Percentiles rank a stretch among this genome's conserved stretches.
Evolutionary conservation across 2,888 invertebrate species (phyloP).

Genomic region (Acrobasis consociella): DNA sequence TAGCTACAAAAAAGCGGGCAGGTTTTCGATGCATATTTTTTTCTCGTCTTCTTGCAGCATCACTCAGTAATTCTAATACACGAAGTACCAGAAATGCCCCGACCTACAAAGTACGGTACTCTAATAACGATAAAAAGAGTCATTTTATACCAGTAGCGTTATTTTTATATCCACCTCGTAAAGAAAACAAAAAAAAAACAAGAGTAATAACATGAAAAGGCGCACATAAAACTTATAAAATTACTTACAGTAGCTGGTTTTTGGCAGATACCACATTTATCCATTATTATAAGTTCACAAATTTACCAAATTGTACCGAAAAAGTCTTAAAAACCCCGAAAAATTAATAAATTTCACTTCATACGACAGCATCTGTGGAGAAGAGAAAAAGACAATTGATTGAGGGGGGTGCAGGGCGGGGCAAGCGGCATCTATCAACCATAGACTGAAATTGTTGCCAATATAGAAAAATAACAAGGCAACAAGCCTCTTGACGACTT

Average conservation of each 20-base stretch:
- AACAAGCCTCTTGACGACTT: too few species aligned
- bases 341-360: slow-evolving; percentile 64
- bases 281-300: slow-evolving; percentile 54
- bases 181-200: slow-evolving; percentile 78
- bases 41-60: slow-evolving; percentile 49
- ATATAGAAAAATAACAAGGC: neutral
- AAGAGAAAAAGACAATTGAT: slow-evolving; percentile 63
- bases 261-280: slow-evolving; percentile 76
- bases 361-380: slow-evolving; percentile 45
- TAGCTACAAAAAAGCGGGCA: slow-evolving; percentile 78
- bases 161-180: slow-evolving; percentile 69
- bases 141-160: slow-evolving; percentile 50
- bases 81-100: neutral
- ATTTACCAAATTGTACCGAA: slow-evolving; percentile 46
- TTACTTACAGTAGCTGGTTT: slow-evolving; percentile 74
- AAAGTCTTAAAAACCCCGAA: slow-evolving; percentile 56
- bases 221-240: slow-evolving; percentile 38
- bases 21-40: slow-evolving; percentile 73
- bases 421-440: slow-evolving; percentile 41
- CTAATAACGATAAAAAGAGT: slow-evolving; percentile 28
- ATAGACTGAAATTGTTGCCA: slow-evolving; percentile 23
- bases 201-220: slow-evolving; percentile 53
- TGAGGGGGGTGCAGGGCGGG: slow-evolving; percentile 51
- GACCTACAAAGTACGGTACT: slow-evolving; percentile 6
- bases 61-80: slow-evolving; percentile 32